phyloP scores from a whole-genome alignment of 2,797 vertebrate genomes.

The Florisuga fusca region DNA sequence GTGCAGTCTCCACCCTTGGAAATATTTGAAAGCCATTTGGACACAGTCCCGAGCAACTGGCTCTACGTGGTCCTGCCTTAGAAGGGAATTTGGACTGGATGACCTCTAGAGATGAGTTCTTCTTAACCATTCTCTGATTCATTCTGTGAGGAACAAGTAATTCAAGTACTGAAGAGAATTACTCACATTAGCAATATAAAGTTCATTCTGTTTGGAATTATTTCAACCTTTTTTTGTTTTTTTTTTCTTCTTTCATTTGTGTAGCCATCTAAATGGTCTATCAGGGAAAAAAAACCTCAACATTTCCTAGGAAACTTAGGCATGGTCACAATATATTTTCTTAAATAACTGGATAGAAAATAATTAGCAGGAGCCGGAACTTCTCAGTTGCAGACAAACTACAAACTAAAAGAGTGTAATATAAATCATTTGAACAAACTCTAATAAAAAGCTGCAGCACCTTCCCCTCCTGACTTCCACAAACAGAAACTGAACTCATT shows the following conservation, averaged over 20 bases:
- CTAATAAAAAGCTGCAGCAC: background rate
- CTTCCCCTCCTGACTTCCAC: background rate
- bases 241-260: background rate
- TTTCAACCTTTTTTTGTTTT: background rate
- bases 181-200: background rate
- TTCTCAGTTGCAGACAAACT: background rate
- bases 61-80: background rate
- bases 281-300: fast-evolving
- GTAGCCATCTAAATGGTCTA: background rate
- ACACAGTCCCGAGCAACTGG: background rate
- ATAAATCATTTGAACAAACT: background rate
- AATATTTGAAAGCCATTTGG: background rate
- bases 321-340: background rate
- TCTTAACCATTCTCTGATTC: background rate
- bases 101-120: background rate
- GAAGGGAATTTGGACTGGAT: background rate
- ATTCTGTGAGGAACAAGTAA: background rate
- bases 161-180: background rate
- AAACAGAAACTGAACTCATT: background rate
- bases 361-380: background rate
- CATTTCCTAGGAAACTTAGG: background rate
- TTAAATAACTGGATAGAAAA: background rate
- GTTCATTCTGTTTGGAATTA: background rate
- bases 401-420: background rate
- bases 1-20: background rate